A percentile compares a stretch with the other conserved stretches of the same genome.
Conservation (phyloP, 1,140 invertebrate genomes). For the Trinorchestia longiramus region DNA sequence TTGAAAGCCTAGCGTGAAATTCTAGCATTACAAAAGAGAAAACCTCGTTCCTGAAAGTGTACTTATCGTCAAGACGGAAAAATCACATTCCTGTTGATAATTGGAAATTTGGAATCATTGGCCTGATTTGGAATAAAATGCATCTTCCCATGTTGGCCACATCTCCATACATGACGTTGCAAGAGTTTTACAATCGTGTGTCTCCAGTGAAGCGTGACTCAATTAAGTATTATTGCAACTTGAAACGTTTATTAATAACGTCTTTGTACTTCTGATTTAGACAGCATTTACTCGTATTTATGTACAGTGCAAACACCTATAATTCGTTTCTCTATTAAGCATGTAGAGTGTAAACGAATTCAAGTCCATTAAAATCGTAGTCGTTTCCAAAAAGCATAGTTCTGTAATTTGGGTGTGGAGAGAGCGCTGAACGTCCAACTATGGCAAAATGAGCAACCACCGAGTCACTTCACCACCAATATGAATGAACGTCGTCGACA, state of each 20-base stretch:
- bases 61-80: background rate
- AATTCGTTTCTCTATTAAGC: background rate
- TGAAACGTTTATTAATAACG: background rate
- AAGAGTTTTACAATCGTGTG: no score
- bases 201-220: background rate
- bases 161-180: background rate
- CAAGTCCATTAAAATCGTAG: background rate
- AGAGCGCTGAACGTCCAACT: background rate
- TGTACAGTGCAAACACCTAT: background rate
- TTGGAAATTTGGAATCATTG: background rate
- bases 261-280: background rate
- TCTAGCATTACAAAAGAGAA: background rate
- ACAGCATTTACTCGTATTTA: background rate
- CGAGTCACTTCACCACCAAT: background rate
- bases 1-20: background rate
- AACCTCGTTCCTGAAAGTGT: background rate
- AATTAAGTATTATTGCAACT: background rate
- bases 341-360: background rate
- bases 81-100: no score
- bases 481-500: background rate
- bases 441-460: background rate
- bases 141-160: background rate
- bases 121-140: background rate
- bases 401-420: background rate
- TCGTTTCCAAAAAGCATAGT: background rate